Base-by-base conservation (phyloP, 1,140 invertebrate genomes). In the Tetramorium parvispinum region DNA sequence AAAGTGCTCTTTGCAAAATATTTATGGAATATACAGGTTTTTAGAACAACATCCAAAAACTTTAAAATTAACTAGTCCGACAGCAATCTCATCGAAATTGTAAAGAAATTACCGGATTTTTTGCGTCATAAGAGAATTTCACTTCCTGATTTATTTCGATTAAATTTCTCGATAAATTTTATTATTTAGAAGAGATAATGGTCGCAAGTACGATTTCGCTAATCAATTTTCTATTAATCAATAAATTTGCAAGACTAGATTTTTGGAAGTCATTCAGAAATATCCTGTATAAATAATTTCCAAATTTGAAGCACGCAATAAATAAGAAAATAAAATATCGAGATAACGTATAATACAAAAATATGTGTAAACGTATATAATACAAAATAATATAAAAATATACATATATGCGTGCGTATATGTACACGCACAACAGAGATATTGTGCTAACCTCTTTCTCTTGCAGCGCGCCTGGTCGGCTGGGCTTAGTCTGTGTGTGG, bases 391-490 rank as follows among this genome's bases (percentile, higher is more conserved):
- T 68, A 57, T 77, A 81, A 85, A 82, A 88, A 79, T 46, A 78
- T 87, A 66, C 55, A 78, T 59, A 78, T 59, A 51, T 92, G 43
- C 71, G 2, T 32, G 32, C 32, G 32, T 32, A 32, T 32, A 32
- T 32, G 66, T 78, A 88, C 82, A 87, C 76, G 86, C 75, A 85
- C 53, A 59, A 85, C 59, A 89, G 77, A 85, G 61, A 85, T 77
- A 85, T 91, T 93, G 21, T 57, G 89, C 95, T 95, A 95, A 96
- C 95, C 95, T 95, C 94, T 93, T 95, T 95, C 78, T 94, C 94
- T 93, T 95, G 95, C 87, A 96, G 92, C 93, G 94, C 94, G 90
- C 95, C 95, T 93, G 95, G 95, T 89, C 95, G 95, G 88, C 93
- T 93, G 91, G 85, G 91, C 93, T 93, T 95, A 92, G 37, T 89